Percentiles rank a stretch among this genome's conserved stretches.
phyloP scores from a whole-genome alignment of 2,888 invertebrate genomes.

The Hyposoter dolosus region DNA sequence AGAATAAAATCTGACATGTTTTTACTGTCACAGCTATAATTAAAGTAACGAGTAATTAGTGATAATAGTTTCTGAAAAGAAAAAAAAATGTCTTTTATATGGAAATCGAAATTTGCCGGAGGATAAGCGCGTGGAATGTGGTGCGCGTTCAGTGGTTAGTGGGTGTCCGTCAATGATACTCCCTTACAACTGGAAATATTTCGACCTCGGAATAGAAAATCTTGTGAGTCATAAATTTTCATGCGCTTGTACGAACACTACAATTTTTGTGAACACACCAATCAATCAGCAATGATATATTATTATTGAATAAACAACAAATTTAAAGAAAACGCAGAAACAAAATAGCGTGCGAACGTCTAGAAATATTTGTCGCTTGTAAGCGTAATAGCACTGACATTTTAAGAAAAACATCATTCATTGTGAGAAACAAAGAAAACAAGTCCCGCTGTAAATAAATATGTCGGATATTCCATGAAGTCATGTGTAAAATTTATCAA shows the following conservation, averaged over 20 bases:
- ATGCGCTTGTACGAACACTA: constrained; percentile 9
- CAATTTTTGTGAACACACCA: constrained; percentile 12
- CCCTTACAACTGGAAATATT: neutral
- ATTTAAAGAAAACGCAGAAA: neutral
- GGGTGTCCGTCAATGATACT: constrained; percentile 20
- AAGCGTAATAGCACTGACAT: constrained; percentile 41
- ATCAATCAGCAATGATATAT: constrained; percentile 38
- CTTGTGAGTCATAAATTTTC: neutral
- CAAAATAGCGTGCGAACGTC: constrained; percentile 49
- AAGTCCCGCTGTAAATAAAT: constrained; percentile 77
- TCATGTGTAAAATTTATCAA: constrained; percentile 78
- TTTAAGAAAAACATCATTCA: constrained; percentile 29
- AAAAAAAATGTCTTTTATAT: constrained; percentile 40
- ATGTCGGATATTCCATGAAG: constrained; percentile 76
- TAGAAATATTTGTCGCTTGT: constrained; percentile 47
- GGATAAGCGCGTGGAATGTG: constrained; percentile 26
- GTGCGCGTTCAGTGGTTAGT: constrained; percentile 24
- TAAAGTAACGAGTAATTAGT: constrained; percentile 37
- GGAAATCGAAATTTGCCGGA: constrained; percentile 47
- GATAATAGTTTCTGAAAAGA: constrained; percentile 38
- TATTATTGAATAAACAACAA: constrained; percentile 1
- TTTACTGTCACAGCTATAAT: constrained; percentile 24
- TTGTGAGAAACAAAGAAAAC: constrained; percentile 53
- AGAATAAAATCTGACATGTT: constrained; percentile 28
- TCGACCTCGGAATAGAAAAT: neutral